These are phyloP conservation scores for Nannoperca australis DNA, from an alignment of 2,797 vertebrate species.

Conservation along the genomic window DNA sequence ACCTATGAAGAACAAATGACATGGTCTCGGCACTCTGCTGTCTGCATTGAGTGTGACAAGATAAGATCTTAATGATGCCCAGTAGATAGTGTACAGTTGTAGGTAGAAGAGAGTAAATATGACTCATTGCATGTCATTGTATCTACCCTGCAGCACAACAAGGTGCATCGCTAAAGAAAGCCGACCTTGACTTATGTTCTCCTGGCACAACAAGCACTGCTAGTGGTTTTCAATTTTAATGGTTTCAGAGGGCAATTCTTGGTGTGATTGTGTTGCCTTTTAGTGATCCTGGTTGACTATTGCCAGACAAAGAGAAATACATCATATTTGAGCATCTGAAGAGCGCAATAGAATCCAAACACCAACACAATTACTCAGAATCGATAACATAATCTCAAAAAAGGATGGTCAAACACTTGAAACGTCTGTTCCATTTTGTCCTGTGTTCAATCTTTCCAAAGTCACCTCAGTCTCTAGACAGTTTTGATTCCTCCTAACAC, in stretches of 20 bases:
- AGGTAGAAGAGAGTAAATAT: not conserved
- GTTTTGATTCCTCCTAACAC: not conserved
- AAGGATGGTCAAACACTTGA: not conserved
- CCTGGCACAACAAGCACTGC: not conserved
- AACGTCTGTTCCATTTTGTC: not conserved
- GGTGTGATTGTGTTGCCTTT: not conserved
- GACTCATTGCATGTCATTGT: not conserved
- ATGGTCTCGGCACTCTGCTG: not conserved
- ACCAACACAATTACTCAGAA: not conserved
- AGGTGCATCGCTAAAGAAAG: not conserved
- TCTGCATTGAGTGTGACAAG: not conserved
- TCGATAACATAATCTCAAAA: not conserved
- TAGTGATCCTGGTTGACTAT: not conserved
- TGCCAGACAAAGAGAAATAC: not conserved
- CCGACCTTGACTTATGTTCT: conserved; percentile 18
- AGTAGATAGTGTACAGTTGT: not conserved
- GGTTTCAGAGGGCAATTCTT: not conserved
- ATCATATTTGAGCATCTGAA: not conserved
- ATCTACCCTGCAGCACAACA: not conserved
- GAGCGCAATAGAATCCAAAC: not conserved
- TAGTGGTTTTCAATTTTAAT: conserved; percentile 1
- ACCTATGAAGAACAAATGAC: not conserved
- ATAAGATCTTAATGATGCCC: not conserved
- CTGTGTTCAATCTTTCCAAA: not conserved
- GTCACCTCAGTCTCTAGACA: not conserved